Conservation (phyloP, 2,888 invertebrate species). For the Polyommatus icarus region DNA sequence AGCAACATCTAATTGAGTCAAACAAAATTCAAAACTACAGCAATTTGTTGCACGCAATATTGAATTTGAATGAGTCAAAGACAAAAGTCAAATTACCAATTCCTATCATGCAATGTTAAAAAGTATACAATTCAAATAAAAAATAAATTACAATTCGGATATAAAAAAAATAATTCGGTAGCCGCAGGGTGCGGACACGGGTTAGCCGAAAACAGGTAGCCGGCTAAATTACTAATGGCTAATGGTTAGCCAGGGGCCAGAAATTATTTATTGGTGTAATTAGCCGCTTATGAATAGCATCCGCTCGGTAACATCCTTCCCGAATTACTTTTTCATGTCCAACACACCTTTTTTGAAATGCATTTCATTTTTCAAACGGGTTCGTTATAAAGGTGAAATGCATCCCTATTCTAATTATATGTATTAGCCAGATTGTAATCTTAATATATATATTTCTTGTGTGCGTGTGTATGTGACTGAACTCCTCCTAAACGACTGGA, state of each 20-base stretch:
- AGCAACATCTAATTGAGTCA: neutral
- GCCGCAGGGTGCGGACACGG: slow-evolving; percentile 26
- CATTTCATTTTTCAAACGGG: neutral
- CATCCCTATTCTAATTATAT: neutral
- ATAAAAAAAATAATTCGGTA: slow-evolving; percentile 26
- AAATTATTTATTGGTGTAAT: slow-evolving; percentile 48
- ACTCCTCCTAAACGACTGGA: no score
- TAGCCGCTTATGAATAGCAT: slow-evolving; percentile 38
- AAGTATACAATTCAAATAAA: neutral
- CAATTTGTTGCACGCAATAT: slow-evolving; percentile 18
- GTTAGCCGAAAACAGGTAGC: slow-evolving; percentile 66
- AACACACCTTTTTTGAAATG: slow-evolving; percentile 10
- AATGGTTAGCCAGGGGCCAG: slow-evolving; percentile 51
- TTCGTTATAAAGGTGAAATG: neutral
- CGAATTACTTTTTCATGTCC: slow-evolving; percentile 23
- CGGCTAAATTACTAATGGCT: slow-evolving; percentile 66
- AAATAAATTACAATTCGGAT: slow-evolving; percentile 11
- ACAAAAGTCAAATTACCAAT: slow-evolving; percentile 6
- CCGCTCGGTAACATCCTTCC: slow-evolving; percentile 42
- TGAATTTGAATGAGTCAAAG: slow-evolving; percentile 8
- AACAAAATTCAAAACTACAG: neutral
- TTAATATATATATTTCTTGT: no score
- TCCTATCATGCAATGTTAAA: neutral
- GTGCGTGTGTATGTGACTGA: no score
- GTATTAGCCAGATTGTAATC: neutral